Percentiles rank a stretch among this genome's conserved stretches.
These are phyloP conservation scores for Crossocerus cetratus DNA, from an alignment of 2,888 invertebrate species.

Conservation along the genomic window DNA sequence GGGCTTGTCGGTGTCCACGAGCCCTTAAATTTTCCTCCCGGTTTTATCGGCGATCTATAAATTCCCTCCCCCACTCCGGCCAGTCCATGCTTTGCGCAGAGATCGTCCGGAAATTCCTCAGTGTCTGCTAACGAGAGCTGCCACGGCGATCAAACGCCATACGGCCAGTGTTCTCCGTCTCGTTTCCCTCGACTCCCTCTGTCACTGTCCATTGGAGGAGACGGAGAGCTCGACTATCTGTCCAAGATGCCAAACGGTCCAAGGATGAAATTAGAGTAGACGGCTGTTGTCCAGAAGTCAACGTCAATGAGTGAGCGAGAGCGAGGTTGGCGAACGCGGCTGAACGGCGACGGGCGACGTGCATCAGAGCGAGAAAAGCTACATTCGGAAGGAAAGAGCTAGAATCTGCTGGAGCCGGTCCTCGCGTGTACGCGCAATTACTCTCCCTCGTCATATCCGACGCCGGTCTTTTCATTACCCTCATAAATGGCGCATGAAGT, in stretches of 20 bases:
- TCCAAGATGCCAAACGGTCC: constrained; percentile 58
- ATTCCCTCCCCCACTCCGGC: not conserved
- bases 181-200: too few relatives aligned
- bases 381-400: not conserved
- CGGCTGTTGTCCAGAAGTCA: constrained; percentile 36
- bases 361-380: constrained; percentile 10
- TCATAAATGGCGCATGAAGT: constrained; percentile 57
- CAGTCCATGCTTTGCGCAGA: constrained; percentile 38
- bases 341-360: constrained; percentile 14
- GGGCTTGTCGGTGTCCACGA: not conserved
- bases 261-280: constrained; percentile 57
- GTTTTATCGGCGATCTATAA: constrained; percentile 47
- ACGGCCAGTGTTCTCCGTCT: constrained; percentile 17
- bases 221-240: constrained; percentile 22
- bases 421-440: constrained; percentile 60
- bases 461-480: constrained; percentile 63
- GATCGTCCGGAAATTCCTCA: constrained; percentile 47
- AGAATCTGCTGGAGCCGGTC: constrained; percentile 44
- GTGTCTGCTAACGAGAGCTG: constrained; percentile 51
- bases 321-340: constrained; percentile 22
- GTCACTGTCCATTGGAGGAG: too few relatives aligned
- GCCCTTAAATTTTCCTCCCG: constrained; percentile 20
- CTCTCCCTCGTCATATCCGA: constrained; percentile 58
- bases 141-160: constrained; percentile 45
- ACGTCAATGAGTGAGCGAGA: constrained; percentile 20